Percentiles rank a stretch among this genome's conserved stretches.
These are phyloP conservation scores for Hoplodrina blanda DNA, from an alignment of 2,888 invertebrate genomes.

Conservation along the genomic window DNA sequence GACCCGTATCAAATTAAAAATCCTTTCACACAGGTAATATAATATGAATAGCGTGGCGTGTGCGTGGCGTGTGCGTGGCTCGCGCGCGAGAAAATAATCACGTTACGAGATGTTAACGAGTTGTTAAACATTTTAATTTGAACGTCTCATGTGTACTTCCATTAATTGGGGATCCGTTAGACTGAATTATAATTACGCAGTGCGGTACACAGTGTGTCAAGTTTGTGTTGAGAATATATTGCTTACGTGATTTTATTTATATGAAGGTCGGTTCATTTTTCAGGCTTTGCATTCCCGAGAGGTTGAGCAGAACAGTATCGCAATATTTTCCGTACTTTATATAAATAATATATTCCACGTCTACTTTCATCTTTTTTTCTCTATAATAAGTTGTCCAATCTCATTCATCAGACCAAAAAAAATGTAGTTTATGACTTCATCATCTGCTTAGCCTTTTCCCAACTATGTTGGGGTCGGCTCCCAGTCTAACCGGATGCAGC, in stretches of 20 bases:
- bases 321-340: slow-evolving; percentile 25
- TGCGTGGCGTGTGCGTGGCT: slow-evolving; percentile 25
- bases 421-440: too few relatives aligned
- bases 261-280: slow-evolving; percentile 44
- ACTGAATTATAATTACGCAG: slow-evolving; percentile 55
- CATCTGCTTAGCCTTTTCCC: too few relatives aligned
- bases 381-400: neutral
- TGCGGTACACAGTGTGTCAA: slow-evolving; percentile 54
- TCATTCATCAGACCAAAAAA: neutral
- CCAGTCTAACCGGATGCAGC: too few relatives aligned
- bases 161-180: slow-evolving; percentile 60
- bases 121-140: slow-evolving; percentile 62
- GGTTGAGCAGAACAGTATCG: slow-evolving; percentile 27
- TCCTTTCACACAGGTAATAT: slow-evolving; percentile 36
- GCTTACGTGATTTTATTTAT: slow-evolving; percentile 55
- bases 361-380: slow-evolving; percentile 15
- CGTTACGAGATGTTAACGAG: slow-evolving; percentile 58
- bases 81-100: slow-evolving; percentile 47
- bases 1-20: slow-evolving; percentile 30
- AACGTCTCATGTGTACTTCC: slow-evolving; percentile 57
- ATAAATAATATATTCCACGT: slow-evolving; percentile 43
- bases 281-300: slow-evolving; percentile 14
- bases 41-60: slow-evolving; percentile 21
- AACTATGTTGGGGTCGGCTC: too few relatives aligned
- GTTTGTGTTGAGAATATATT: slow-evolving; percentile 48